Conservation (phyloP, 2,888 invertebrate species). For the Brenthis ino region DNA sequence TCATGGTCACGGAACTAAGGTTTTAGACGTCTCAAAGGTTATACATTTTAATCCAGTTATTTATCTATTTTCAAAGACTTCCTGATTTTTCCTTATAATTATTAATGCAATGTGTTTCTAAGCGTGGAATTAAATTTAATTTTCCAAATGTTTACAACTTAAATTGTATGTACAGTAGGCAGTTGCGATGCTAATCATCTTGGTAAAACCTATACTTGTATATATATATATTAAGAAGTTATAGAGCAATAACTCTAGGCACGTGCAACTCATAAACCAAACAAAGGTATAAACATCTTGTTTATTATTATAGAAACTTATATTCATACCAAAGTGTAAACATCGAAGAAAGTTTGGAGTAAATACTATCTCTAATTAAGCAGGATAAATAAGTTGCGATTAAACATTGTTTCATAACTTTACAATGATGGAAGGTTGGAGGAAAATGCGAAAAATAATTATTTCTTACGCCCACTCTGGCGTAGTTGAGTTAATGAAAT, state of each 20-base stretch:
- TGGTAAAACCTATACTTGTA: too few species aligned
- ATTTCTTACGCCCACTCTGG: not conserved
- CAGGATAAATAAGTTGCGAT: not conserved
- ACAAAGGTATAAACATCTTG: not conserved
- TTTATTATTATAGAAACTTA: not conserved
- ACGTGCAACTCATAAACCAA: not conserved
- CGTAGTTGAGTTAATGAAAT: slow-evolving; percentile 2
- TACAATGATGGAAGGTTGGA: not conserved
- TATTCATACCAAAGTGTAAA: not conserved
- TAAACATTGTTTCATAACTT: not conserved
- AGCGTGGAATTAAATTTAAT: too few species aligned
- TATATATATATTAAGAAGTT: too few species aligned
- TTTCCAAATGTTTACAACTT: too few species aligned
- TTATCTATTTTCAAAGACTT: too few species aligned
- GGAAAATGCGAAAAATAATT: not conserved
- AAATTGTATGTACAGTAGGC: too few species aligned
- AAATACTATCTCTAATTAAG: slow-evolving; percentile 1
- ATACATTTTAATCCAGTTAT: too few species aligned
- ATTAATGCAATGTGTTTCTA: too few species aligned
- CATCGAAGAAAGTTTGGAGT: not conserved
- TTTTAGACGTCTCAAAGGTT: too few species aligned
- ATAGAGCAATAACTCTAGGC: not conserved
- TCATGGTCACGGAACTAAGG: too few species aligned
- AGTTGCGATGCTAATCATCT: too few species aligned
- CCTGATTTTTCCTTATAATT: too few species aligned